These are phyloP conservation scores for Bemisia tabaci DNA, from an alignment of 1,140 invertebrate species.

Conservation along the genomic window DNA sequence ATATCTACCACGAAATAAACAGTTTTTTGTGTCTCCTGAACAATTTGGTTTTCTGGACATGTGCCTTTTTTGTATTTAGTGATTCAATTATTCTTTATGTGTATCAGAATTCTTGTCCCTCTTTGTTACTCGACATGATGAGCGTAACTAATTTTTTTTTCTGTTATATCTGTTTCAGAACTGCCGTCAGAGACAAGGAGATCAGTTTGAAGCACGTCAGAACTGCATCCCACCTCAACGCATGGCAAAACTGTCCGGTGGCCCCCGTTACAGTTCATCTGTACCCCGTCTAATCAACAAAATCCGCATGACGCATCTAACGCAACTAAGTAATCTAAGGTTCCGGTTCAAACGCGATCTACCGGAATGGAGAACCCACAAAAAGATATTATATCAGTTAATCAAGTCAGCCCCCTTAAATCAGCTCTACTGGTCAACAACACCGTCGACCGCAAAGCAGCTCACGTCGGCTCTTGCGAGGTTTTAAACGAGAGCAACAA, in stretches of 20 bases:
- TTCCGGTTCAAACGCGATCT: neutral
- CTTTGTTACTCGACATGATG: too few relatives aligned
- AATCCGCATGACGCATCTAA: neutral
- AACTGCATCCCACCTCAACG: neutral
- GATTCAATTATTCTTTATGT: too few relatives aligned
- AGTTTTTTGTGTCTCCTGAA: too few relatives aligned
- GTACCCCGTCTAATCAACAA: neutral
- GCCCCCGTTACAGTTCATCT: neutral
- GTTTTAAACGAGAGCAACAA: neutral
- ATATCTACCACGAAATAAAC: too few relatives aligned
- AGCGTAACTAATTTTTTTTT: neutral
- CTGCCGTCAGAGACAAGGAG: neutral
- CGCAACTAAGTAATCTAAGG: neutral
- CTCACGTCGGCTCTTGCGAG: neutral
- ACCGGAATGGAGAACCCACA: neutral
- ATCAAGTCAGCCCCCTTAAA: neutral
- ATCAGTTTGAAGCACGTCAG: neutral
- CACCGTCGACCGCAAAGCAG: neutral
- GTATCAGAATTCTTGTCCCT: too few relatives aligned
- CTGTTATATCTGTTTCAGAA: neutral
- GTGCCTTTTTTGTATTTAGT: too few relatives aligned
- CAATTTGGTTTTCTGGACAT: too few relatives aligned
- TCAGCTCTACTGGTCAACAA: too few relatives aligned
- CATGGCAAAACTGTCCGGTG: neutral
- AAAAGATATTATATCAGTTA: neutral